Evolutionary conservation across 2,797 vertebrate genomes (phyloP).

Genomic region (Squalus acanthias): DNA sequence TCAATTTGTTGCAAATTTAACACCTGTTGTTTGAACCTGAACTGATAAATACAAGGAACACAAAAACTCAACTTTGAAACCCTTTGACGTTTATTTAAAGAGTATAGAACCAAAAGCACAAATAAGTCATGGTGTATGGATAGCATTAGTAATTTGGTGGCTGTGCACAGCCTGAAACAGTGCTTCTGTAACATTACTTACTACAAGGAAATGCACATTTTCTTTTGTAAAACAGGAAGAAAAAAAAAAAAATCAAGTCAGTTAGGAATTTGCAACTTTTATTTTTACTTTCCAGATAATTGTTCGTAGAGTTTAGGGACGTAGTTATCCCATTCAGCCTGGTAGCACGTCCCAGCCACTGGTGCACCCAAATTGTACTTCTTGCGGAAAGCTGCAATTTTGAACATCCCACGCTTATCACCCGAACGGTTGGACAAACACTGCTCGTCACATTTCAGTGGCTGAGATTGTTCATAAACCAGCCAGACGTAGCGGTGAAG

Average conservation of each 20-base stretch:
- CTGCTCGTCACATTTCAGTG: conserved; percentile 67
- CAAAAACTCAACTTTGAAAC: not conserved
- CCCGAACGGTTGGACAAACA: conserved; percentile 77
- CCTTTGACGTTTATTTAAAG: not conserved
- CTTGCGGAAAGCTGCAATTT: conserved; percentile 73
- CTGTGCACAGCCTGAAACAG: not conserved
- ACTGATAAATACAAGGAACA: not conserved
- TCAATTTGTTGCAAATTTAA: not conserved
- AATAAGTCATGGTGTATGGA: not conserved
- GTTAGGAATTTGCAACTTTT: not conserved
- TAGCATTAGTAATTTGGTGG: not conserved
- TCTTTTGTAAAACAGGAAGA: not conserved
- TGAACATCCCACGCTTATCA: conserved; percentile 79
- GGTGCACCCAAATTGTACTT: conserved; percentile 77
- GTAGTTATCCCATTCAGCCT: conserved; percentile 91
- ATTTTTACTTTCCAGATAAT: conserved; percentile 74
- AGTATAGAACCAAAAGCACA: not conserved
- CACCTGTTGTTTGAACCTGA: not conserved
- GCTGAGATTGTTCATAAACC: conserved; percentile 78
- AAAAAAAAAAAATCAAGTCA: not conserved
- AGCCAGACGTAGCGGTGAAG: conserved; percentile 95
- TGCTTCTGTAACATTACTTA: not conserved
- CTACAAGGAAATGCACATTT: not conserved
- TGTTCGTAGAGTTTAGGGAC: conserved; percentile 90
- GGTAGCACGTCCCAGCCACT: conserved; percentile 82